These are phyloP conservation scores for Danio choprae DNA, from an alignment of 2,797 vertebrate genomes.

Conservation along the genomic window DNA sequence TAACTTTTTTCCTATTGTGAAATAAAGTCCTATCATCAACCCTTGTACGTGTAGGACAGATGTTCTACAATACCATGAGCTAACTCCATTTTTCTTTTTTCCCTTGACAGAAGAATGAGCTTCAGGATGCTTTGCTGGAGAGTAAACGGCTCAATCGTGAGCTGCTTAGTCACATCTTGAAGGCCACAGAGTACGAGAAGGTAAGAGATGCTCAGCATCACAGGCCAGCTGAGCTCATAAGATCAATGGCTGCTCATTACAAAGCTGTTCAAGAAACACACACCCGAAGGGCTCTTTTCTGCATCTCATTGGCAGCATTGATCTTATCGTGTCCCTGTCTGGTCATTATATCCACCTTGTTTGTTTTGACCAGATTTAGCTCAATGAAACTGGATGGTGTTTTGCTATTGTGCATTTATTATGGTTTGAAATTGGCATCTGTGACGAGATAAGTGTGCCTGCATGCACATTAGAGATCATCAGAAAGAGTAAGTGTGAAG, in stretches of 20 bases:
- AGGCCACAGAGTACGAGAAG: conserved; percentile 80
- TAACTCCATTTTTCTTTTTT: not conserved
- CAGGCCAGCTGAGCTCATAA: conserved; percentile 9
- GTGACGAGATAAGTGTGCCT: not conserved
- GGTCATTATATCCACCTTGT: conserved; percentile 50
- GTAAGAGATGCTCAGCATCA: conserved; percentile 68
- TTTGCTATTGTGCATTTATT: conserved; percentile 32
- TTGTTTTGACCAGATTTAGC: conserved; percentile 43
- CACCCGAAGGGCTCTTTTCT: conserved; percentile 31
- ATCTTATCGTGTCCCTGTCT: conserved; percentile 19
- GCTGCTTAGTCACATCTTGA: conserved; percentile 74
- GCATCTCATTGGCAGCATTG: conserved; percentile 41
- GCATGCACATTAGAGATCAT: not conserved
- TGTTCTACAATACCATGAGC: too few species aligned
- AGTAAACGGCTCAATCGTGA: conserved; percentile 77
- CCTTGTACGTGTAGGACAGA: too few species aligned
- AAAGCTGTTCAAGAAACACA: conserved; percentile 40
- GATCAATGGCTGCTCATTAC: conserved; percentile 63
- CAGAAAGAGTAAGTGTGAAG: conserved; percentile 4
- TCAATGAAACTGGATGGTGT: conserved; percentile 1
- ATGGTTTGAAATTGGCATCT: conserved; percentile 5
- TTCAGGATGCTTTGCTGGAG: conserved; percentile 79
- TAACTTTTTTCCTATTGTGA: too few species aligned
- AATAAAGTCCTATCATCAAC: too few species aligned
- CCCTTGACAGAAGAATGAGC: conserved; percentile 80